Evolutionary conservation across 2,113 vertebrate species (phyloP), one percentile per base, ranked within the genome.

Genomic region (Pongo pygmaeus): DNA sequence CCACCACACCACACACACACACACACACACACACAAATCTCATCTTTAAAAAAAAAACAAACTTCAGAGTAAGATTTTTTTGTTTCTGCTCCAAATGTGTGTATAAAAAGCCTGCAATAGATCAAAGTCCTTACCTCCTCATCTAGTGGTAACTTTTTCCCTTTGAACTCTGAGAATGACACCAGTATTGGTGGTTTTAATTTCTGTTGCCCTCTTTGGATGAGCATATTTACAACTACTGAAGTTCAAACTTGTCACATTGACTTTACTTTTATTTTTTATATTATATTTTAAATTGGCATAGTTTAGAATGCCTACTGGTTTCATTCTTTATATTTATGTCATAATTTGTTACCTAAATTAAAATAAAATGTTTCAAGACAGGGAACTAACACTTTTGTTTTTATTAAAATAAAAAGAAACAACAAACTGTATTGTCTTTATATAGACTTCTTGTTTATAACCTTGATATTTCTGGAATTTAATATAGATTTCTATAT

Each of bases 401-500:
- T 79, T 96, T 75, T 89, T 85, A 46, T 35, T 95, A 78, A 18
- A 77, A 17, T 17, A 77, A 77, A 50, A 75, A 74, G 11, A 22
- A 97, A 91, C 22, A 83, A n/a, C 20, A 79, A 70, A 94, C 17
- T 55, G 27, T 67, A 38, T 1, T 91, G 17, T 84, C 48, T 88
- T 94, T 79, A 61, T 7, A 64, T 40, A 57, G 12, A 59, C 7
- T 88, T 18, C 89, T 91, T 96, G 43, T 84, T 84, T 59, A 67
- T 87, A 67, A 48, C 9, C 59, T 93, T 69, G 20, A 91, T 80
- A 72, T 61, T 72, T 90, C 92, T 91, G 78, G 52, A 80, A 84
- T 79, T 87, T 84, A 88, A 87, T 90, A 80, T 52, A 78, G 38
- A 70, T 92, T 79, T 89, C 25, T 93, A 4, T 32, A 86, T 81